These are phyloP conservation scores for Trachelus tabidus DNA, from an alignment of 2,888 invertebrate species.

Conservation along the genomic window DNA sequence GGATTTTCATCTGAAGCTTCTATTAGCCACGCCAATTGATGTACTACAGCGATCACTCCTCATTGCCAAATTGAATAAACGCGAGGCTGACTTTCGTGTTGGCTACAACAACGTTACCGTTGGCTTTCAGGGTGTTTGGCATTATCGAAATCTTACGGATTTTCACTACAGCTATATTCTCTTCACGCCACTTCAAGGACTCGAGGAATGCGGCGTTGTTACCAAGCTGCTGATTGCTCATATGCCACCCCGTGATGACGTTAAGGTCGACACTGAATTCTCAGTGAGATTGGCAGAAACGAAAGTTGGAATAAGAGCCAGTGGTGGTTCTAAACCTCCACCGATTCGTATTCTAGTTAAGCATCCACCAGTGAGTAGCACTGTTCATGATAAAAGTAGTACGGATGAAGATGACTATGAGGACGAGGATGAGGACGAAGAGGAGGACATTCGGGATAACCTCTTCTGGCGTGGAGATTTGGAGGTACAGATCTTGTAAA, in stretches of 20 bases:
- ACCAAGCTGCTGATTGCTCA: slow-evolving; percentile 76
- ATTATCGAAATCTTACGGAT: slow-evolving; percentile 75
- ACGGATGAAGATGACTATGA: slow-evolving; percentile 36
- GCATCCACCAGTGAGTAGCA: background rate
- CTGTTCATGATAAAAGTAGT: background rate
- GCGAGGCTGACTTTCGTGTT: slow-evolving; percentile 79
- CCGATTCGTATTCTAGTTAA: slow-evolving; percentile 44
- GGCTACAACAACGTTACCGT: slow-evolving; percentile 80
- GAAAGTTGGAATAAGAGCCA: slow-evolving; percentile 68
- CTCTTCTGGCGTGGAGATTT: slow-evolving; percentile 70
- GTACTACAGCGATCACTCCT: slow-evolving; percentile 75
- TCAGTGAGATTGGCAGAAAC: slow-evolving; percentile 77
- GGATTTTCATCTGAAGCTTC: slow-evolving; percentile 80
- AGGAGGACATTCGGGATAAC: slow-evolving; percentile 67
- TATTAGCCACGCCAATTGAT: slow-evolving; percentile 80
- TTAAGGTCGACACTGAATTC: slow-evolving; percentile 74
- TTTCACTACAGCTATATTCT: slow-evolving; percentile 83
- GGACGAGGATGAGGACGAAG: slow-evolving; percentile 61
- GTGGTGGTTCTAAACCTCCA: slow-evolving; percentile 51
- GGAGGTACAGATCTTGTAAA: slow-evolving; percentile 62
- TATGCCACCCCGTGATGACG: slow-evolving; percentile 50
- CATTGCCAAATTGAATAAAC: slow-evolving; percentile 76
- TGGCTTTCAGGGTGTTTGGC: slow-evolving; percentile 85
- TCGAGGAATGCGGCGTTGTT: slow-evolving; percentile 82
- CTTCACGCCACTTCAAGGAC: slow-evolving; percentile 81